Evolutionary conservation across 2,113 vertebrate genomes (phyloP).

Genomic region (Pteronura brasiliensis): DNA sequence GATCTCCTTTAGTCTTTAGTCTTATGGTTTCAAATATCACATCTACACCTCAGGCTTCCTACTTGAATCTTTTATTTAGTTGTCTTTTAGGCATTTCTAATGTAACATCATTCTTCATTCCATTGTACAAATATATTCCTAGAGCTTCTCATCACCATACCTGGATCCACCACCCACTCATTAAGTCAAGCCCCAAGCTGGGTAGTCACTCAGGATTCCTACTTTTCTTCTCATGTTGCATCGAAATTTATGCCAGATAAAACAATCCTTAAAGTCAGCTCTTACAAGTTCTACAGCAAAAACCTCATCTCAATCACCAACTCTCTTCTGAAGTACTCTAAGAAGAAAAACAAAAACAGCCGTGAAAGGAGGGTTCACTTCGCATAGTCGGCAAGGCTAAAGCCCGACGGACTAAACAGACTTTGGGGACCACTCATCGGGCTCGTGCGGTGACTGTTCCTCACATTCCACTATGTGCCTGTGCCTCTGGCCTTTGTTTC

Average conservation of each 20-base stretch:
- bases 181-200: background rate
- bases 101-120: rapidly evolving
- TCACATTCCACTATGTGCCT: background rate
- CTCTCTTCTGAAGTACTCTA: rapidly evolving
- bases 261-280: background rate
- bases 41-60: background rate
- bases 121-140: rapidly evolving
- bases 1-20: background rate
- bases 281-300: background rate
- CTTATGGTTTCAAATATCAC: background rate
- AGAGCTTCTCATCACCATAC: too few species aligned
- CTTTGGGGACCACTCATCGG: rapidly evolving
- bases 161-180: rapidly evolving
- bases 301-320: background rate
- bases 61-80: background rate
- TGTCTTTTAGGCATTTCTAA: background rate
- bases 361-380: background rate
- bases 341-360: background rate
- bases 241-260: background rate
- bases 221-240: background rate
- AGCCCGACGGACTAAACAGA: too few species aligned
- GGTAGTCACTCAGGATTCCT: background rate
- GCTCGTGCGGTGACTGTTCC: rapidly evolving
- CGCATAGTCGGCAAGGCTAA: rapidly evolving
- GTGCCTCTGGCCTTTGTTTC: too few species aligned